phyloP scores from a whole-genome alignment of 2,888 invertebrate species.

The Neoascia interrupta region DNA sequence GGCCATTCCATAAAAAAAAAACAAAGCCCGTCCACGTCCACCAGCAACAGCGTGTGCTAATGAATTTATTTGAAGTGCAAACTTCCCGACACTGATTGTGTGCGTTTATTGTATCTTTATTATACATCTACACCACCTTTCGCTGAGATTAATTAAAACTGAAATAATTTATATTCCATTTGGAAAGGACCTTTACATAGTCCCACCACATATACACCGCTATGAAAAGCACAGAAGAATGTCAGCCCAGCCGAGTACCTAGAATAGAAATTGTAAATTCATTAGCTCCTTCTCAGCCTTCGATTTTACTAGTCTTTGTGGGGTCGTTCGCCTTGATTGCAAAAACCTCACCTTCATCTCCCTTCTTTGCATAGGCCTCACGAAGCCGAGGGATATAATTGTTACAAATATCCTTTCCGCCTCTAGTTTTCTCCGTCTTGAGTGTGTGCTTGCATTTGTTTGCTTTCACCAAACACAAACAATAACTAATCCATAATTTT shows the following conservation, averaged over 20 bases:
- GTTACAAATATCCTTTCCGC: slow-evolving; percentile 63
- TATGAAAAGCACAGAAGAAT: slow-evolving; percentile 14
- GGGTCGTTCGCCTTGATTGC: slow-evolving; percentile 37
- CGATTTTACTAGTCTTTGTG: slow-evolving; percentile 20
- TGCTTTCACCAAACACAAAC: slow-evolving; percentile 61
- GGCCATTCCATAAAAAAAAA: background rate
- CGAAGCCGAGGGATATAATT: slow-evolving; percentile 49
- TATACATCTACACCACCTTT: slow-evolving; percentile 66
- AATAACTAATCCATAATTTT: slow-evolving; percentile 69
- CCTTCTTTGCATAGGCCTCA: slow-evolving; percentile 44
- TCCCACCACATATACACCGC: background rate
- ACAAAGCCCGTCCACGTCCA: slow-evolving; percentile 15
- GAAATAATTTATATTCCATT: slow-evolving; percentile 67
- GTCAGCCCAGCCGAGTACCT: too few relatives aligned
- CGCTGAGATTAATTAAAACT: slow-evolving; percentile 68
- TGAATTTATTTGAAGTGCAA: slow-evolving; percentile 64
- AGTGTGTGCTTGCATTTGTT: slow-evolving; percentile 41
- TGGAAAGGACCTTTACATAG: slow-evolving; percentile 32
- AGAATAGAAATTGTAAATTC: slow-evolving; percentile 66
- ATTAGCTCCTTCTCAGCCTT: slow-evolving; percentile 65
- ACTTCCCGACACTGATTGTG: background rate
- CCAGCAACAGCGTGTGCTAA: slow-evolving; percentile 50
- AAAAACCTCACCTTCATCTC: slow-evolving; percentile 9
- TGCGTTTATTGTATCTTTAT: slow-evolving; percentile 27
- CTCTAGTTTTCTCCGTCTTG: background rate